A percentile compares a stretch with the other conserved stretches of the same genome.
These are phyloP conservation scores for Zygaena filipendulae DNA, from an alignment of 2,888 invertebrate genomes.

Conservation along the genomic window DNA sequence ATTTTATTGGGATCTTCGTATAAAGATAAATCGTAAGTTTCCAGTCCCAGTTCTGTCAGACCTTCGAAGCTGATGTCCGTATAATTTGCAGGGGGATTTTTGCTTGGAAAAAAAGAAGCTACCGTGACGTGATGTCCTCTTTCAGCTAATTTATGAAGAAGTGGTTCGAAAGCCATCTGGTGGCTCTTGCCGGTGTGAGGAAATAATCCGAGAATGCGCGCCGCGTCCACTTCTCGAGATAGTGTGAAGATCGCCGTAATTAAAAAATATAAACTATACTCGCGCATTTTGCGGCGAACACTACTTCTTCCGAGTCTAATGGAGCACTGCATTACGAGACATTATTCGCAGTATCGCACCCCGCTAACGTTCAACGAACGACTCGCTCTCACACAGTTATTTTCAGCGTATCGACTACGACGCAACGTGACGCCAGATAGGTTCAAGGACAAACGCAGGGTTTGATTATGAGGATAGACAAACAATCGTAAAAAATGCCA, in stretches of 20 bases:
- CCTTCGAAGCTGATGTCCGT: slow-evolving; percentile 52
- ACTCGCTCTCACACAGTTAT: no score
- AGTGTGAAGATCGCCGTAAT: slow-evolving; percentile 25
- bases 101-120: slow-evolving; percentile 67
- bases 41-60: slow-evolving; percentile 36
- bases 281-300: no score
- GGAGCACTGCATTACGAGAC: no score
- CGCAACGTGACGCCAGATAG: no score
- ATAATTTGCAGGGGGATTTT: slow-evolving; percentile 50
- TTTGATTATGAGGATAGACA: no score
- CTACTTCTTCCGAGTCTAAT: no score
- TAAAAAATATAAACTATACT: no score
- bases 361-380: no score
- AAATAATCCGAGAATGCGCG: slow-evolving; percentile 68
- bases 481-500: no score
- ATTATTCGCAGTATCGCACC: no score
- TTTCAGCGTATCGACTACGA: no score
- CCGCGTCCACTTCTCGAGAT: slow-evolving; percentile 29
- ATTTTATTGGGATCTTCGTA: slow-evolving; percentile 30
- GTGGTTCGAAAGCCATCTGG: slow-evolving; percentile 68
- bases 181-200: slow-evolving; percentile 72
- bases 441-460: no score
- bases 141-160: slow-evolving; percentile 61
- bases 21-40: slow-evolving; percentile 32
- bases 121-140: slow-evolving; percentile 72